Percentiles rank a stretch among this genome's conserved stretches.
Conservation (phyloP, 2,888 invertebrate genomes). For the Caenorhabditis uteleia region DNA sequence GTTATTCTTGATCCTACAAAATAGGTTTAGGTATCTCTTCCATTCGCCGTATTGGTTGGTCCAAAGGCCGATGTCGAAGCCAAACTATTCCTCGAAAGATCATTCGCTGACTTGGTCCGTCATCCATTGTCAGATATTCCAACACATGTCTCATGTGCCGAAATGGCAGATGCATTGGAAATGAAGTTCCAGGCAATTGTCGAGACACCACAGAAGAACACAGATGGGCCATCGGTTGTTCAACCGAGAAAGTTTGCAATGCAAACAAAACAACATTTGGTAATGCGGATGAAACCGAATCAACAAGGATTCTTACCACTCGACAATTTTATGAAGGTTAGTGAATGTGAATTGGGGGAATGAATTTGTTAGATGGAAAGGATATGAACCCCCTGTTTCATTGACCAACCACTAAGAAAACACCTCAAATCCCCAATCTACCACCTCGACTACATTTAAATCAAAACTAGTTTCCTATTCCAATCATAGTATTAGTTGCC, state of each 20-base stretch:
- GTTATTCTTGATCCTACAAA: too few species aligned
- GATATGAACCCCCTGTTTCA: not conserved
- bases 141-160: conserved; percentile 52
- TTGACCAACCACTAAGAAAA: not conserved
- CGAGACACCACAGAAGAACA: conserved; percentile 67
- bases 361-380: not conserved
- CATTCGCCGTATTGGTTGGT: conserved; percentile 68
- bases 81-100: conserved; percentile 66
- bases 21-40: conserved; percentile 68
- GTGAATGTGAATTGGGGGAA: too few species aligned
- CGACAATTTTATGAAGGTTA: conserved; percentile 64
- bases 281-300: conserved; percentile 61
- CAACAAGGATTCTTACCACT: conserved; percentile 55
- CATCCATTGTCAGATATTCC: conserved; percentile 66
- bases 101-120: conserved; percentile 65
- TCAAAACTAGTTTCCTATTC: too few species aligned
- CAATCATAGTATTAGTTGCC: not conserved
- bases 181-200: conserved; percentile 69
- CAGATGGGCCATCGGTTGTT: conserved; percentile 62
- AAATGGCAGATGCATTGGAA: conserved; percentile 67
- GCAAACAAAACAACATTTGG: conserved; percentile 61
- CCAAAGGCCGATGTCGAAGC: conserved; percentile 68
- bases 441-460: too few species aligned
- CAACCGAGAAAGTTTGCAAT: conserved; percentile 62
- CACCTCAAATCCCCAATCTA: too few species aligned